Base-by-base conservation (phyloP, 2,797 vertebrate genomes). In the Nyctalus aviator region DNA sequence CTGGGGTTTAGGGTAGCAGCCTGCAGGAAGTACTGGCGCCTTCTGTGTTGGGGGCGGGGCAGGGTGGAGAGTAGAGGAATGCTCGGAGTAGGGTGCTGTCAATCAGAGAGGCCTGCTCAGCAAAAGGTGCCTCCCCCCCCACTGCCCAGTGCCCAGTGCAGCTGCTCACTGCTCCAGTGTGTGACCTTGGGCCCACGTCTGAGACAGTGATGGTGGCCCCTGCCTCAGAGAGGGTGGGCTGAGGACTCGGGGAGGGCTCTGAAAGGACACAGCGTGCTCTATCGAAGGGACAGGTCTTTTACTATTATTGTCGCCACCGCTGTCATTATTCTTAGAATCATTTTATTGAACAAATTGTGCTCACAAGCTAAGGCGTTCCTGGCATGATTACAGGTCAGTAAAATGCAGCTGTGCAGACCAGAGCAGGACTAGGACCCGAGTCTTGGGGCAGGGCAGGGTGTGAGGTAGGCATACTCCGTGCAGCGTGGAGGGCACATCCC, bases 221-320 rank as follows among this genome's bases (percentile, higher is more conserved):
- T 21, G 0, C 41, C 25, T 13, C 8, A 1, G 50, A 62, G 25
- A 41, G 23, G 5, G 11, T 0, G 11, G 27, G 68, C n/a, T 30
- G 8, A 8, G 77, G 53, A n/a, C 57, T 15, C 30, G 6, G 0
- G 10, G 30, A 20, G 13, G 30, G 8, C 14, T 71, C 57, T 30
- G 23, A 44, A 21, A 32, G 46, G 48, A 35, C 37, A 0, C 0
- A 2, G 55, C 30, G 0, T 0, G 0, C 12, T 17, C 13, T 13
- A 0, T 27, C 57, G 8, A 1, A 41, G 27, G 8, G 13, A 4
- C 5, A 4, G 21, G 27, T 35, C 17, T 76, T 81, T 37, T 21
- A 17, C 50, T 55, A 2, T 23, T 41, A 15, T 17, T 6, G 3
- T 37, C 35, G 0, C 62, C n/a, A 0, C 37, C 48, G 2, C n/a